Evolutionary conservation across 1,140 invertebrate genomes (phyloP), one percentile per base, ranked within the genome.

Genomic region (Papilio polyxenes): DNA sequence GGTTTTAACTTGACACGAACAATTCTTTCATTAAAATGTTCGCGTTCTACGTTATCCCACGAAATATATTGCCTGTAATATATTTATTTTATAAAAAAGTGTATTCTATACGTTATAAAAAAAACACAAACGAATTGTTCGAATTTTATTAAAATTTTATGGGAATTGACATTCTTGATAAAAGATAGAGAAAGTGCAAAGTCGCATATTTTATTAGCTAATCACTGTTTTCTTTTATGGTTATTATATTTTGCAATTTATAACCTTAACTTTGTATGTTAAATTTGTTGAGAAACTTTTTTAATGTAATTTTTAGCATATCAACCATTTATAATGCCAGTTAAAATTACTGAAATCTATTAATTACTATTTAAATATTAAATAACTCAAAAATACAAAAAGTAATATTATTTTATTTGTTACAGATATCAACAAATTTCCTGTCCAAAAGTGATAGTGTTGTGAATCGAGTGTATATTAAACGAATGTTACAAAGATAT

Each of bases 401-500:
- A n/a, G n/a, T n/a, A n/a, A n/a, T n/a, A n/a, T n/a, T 31, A 31
- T 31, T 17, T 83, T 37, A 40, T 85, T 87, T 87, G 89, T 90
- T 89, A 23, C 87, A 89, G 88, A 85, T 85, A 56, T 44, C 49
- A 82, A 37, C 56, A 65, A 10, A 37, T 81, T 59, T 56, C 51
- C 48, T 49, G n/a, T 8, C 8, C 2, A 31, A 49, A 31, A 53
- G 48, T 77, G 75, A 53, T 56, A 77, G 75, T 77, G 75, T 56
- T 77, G 75, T 77, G 75, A 72, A 72, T 37, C 1, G 13, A 40
- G 65, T 72, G 65, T 40, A 13, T 23, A 11, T 69, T 56, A 17
- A 84, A 84, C 72, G 77, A n/a, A 81, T 84, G 81, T 83, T 85
- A 87, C 88, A 80, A 88, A 88, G 87, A 88, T 86, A 92, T 92